Evolutionary conservation across 2,797 vertebrate genomes (phyloP).

Genomic region (Oreonectes daqikongensis): DNA sequence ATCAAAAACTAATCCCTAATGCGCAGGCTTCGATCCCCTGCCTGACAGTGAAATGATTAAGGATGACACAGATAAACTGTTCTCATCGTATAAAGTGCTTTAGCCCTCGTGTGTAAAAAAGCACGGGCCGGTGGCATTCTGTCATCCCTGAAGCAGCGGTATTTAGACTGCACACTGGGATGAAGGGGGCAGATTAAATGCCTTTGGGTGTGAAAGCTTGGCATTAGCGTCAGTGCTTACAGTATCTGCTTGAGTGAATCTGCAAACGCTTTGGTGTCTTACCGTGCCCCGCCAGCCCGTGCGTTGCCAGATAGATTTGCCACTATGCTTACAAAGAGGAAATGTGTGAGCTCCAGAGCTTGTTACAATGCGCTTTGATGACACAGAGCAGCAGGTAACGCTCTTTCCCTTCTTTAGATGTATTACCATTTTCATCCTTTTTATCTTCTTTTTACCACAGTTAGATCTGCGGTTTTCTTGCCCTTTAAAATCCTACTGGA

Average conservation of each 20-base stretch:
- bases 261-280: conserved; percentile 38
- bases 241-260: conserved; percentile 54
- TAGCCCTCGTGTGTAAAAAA: conserved; percentile 52
- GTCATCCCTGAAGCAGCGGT: conserved; percentile 66
- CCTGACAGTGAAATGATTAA: conserved; percentile 58
- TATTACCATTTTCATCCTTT: conserved; percentile 22
- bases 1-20: conserved; percentile 63
- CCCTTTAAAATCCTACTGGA: neutral
- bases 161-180: conserved; percentile 73
- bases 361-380: conserved; percentile 39
- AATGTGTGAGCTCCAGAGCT: conserved; percentile 32
- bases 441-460: conserved; percentile 3
- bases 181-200: conserved; percentile 71
- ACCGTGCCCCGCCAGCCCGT: conserved; percentile 1
- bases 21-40: conserved; percentile 56
- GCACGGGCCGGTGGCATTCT: conserved; percentile 55
- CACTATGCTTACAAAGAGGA: conserved; percentile 25
- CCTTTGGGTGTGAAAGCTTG: conserved; percentile 65
- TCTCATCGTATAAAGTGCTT: conserved; percentile 61
- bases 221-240: conserved; percentile 57
- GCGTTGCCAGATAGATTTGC: conserved; percentile 33
- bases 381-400: conserved; percentile 39
- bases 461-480: neutral
- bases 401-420: conserved; percentile 37
- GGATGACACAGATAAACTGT: conserved; percentile 61